Conservation (phyloP, 2,113 vertebrate genomes). For the Pteropus alecto region DNA sequence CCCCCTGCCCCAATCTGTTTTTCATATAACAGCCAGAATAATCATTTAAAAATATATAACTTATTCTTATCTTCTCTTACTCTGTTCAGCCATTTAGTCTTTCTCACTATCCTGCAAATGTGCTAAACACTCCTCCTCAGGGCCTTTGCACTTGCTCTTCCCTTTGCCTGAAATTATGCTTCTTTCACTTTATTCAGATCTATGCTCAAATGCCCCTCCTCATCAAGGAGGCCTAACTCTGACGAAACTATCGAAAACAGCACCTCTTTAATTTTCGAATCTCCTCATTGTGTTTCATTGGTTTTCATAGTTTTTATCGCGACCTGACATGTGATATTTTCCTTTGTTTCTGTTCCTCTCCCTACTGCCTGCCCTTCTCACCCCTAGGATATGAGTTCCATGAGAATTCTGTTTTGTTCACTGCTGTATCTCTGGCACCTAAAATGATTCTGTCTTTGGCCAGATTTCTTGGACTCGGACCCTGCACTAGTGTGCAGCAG, state of each 20-base stretch:
- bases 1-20: background rate
- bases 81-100: background rate
- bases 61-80: background rate
- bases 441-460: background rate
- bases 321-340: background rate
- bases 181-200: background rate
- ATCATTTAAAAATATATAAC: background rate
- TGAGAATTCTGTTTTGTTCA: background rate
- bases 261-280: background rate
- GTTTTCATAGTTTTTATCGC: background rate
- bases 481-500: background rate
- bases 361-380: accelerated
- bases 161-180: background rate
- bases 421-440: background rate
- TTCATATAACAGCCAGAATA: background rate
- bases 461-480: background rate
- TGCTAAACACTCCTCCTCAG: background rate
- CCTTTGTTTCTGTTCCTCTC: background rate
- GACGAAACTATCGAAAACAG: background rate
- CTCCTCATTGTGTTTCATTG: background rate
- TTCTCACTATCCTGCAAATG: background rate
- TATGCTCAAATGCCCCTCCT: background rate
- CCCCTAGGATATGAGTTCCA: background rate
- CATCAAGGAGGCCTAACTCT: background rate
- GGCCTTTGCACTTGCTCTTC: background rate